Base-by-base conservation (phyloP, 2,797 vertebrate species). In the Pagetopsis macropterus region DNA sequence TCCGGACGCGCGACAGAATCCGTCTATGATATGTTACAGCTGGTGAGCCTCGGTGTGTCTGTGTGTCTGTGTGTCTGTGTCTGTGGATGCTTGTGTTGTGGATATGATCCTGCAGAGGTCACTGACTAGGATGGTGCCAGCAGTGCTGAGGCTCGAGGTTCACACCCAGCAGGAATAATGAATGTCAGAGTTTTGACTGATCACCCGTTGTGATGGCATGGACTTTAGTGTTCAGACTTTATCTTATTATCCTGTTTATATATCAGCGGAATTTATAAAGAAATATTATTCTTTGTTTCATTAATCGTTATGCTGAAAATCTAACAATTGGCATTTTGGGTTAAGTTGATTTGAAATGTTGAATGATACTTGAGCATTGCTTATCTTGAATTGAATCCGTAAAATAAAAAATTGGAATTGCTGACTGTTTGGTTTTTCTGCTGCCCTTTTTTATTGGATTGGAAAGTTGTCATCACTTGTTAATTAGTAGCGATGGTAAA, bases 21-120 rank as follows among this genome's bases (percentile, higher is more conserved):
- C 45, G 57, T 96, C 64, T 92, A 92, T 87, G 92, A 92, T 70
- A 81, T 95, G 74, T 93, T 96, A 40, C 91, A 94, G 85, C 85
- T 92, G 94, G 94, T 95, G 90, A 94, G 94, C 87, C 4, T 11
- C 65, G 33, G 15, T 10, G 19, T 64, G 17, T 56, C 57, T 56
- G 60, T 56, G 52, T 55, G 52, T 16, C 57, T 70, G 62, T 37
- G 54, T n/a, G 31, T 56, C 12, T 48, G 50, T 23, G 57, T 56
- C 5, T 48, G 61, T 37, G 43, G 9, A 16, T 1, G 19, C 21
- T 54, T 64, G 72, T 78, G 65, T 45, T 71, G 33, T 76, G 63
- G 49, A 27, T 27, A 27, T 64, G 61, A 59, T 63, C 19, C 50
- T 63, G 19, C 57, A 60, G 51, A 73, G 65, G 48, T 79, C 74